Conservation (phyloP, 2,797 vertebrate species). For the Xiphorhynchus erythropygius region DNA sequence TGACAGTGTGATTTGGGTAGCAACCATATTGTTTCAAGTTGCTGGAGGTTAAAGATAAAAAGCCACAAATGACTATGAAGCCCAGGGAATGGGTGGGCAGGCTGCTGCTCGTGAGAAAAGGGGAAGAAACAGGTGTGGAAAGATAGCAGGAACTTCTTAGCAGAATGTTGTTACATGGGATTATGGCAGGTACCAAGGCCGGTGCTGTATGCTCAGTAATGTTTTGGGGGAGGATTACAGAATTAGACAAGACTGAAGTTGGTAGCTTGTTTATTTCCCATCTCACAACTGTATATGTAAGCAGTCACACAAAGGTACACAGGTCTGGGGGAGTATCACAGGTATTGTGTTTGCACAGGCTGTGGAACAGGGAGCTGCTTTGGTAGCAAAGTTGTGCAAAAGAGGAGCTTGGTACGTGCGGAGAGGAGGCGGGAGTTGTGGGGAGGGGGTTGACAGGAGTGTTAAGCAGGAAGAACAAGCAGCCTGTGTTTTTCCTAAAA, state of each 20-base stretch:
- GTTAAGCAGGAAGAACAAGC: background rate
- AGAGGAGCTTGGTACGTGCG: background rate
- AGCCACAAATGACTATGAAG: background rate
- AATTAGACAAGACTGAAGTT: background rate
- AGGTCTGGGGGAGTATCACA: background rate
- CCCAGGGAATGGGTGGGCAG: background rate
- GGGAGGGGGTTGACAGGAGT: background rate
- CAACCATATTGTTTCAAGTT: background rate
- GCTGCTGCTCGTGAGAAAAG: background rate
- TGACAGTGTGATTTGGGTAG: background rate
- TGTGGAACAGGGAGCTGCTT: constrained; percentile 20
- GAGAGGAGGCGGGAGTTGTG: background rate
- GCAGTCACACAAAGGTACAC: constrained; percentile 19
- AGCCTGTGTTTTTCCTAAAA: background rate
- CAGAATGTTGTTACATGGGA: background rate
- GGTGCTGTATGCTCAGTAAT: background rate
- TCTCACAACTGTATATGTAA: background rate
- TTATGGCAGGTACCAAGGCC: background rate
- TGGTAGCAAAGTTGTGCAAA: constrained; percentile 34
- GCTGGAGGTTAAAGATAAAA: background rate
- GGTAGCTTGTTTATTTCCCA: constrained; percentile 51
- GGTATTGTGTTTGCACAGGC: background rate
- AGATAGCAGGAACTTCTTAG: background rate
- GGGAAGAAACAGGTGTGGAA: background rate
- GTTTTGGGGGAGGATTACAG: background rate